Evolutionary conservation across 2,797 vertebrate species (phyloP).

Genomic region (Oceanodroma leucorhoa): DNA sequence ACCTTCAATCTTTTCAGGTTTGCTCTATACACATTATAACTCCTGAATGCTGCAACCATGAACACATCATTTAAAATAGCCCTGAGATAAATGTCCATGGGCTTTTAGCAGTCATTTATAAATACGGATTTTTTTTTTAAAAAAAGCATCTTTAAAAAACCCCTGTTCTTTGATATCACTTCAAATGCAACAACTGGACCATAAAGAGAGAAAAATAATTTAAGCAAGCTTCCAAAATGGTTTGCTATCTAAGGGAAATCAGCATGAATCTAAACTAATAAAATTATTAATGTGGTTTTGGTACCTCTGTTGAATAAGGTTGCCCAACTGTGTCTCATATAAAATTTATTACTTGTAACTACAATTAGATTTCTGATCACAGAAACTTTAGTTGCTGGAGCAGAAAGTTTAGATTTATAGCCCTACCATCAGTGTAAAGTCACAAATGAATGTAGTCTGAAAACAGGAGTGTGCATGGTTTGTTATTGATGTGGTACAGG

Average conservation of each 20-base stretch:
- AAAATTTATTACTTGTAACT: not conserved
- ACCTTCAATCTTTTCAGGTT: not conserved
- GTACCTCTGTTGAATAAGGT: not conserved
- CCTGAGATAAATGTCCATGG: not conserved
- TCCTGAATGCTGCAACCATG: not conserved
- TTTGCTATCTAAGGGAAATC: not conserved
- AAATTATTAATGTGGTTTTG: not conserved
- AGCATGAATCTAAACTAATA: not conserved
- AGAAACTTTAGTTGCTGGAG: not conserved
- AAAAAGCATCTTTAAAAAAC: not conserved
- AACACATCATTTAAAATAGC: not conserved
- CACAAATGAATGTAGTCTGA: not conserved
- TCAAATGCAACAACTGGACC: not conserved
- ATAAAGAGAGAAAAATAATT: not conserved
- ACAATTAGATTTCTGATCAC: not conserved
- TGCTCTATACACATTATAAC: not conserved
- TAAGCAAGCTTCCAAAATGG: not conserved
- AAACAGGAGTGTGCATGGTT: not conserved
- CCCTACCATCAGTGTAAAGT: not conserved
- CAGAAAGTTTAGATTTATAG: not conserved
- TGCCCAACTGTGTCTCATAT: not conserved
- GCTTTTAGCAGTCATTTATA: conserved; percentile 9
- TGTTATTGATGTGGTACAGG: not conserved
- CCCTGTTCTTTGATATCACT: not conserved
- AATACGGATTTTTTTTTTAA: not conserved